Evolutionary conservation across 1,140 invertebrate genomes (phyloP).

Genomic region (Bombus vancouverensis): DNA sequence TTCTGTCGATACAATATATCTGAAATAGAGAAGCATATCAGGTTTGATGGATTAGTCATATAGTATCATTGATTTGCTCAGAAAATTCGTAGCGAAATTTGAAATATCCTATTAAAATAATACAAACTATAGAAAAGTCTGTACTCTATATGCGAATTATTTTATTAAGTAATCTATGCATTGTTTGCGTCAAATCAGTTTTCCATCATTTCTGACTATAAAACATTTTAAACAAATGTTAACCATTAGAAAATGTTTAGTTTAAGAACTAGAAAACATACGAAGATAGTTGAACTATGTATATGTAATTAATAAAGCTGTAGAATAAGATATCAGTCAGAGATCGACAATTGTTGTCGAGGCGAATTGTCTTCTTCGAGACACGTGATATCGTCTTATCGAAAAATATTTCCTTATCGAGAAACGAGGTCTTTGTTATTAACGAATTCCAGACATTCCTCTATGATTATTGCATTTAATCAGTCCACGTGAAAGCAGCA

Average conservation of each 20-base stretch:
- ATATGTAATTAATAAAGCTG: background rate
- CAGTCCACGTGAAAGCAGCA: background rate
- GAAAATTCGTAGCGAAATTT: too few relatives aligned
- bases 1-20: slow-evolving; percentile 93
- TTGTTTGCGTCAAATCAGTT: too few relatives aligned
- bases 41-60: background rate
- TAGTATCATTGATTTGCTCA: too few relatives aligned
- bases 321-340: background rate
- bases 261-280: background rate
- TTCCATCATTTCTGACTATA: background rate
- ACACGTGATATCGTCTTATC: background rate
- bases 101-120: too few relatives aligned
- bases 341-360: background rate
- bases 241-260: background rate
- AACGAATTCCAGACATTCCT: background rate
- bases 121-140: too few relatives aligned
- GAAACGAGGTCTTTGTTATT: background rate
- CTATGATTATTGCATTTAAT: background rate
- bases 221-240: background rate
- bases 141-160: background rate
- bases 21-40: slow-evolving; percentile 63
- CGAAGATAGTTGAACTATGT: background rate
- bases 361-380: background rate
- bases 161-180: background rate
- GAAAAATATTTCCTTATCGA: background rate